A percentile compares a stretch with the other conserved stretches of the same genome.
Evolutionary conservation across 2,888 invertebrate species (phyloP).

Genomic region (Chironomus riparius): DNA sequence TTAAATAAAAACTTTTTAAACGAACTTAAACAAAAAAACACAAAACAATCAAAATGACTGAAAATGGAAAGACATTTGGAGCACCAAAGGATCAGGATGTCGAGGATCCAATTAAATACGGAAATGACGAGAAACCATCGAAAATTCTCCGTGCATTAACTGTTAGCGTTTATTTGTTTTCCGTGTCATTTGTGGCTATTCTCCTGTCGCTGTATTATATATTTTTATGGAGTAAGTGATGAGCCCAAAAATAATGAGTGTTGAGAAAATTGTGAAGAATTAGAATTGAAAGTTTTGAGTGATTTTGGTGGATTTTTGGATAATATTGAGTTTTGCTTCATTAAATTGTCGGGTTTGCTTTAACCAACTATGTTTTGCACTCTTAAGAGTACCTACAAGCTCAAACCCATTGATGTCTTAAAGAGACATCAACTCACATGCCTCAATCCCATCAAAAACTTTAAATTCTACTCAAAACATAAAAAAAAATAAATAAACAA

Average conservation of each 20-base stretch:
- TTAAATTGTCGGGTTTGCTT: no score
- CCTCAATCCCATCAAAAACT: no score
- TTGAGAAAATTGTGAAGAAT: no score
- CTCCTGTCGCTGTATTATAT: slow-evolving; percentile 90
- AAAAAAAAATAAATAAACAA: no score
- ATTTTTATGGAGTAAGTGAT: slow-evolving; percentile 61
- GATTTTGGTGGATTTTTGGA: not conserved
- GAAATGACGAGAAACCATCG: slow-evolving; percentile 7
- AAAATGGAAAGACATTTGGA: no score
- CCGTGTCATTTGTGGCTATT: slow-evolving; percentile 88
- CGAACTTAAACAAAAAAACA: not conserved
- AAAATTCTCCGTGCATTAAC: slow-evolving; percentile 59
- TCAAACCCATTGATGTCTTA: not conserved
- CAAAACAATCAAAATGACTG: not conserved
- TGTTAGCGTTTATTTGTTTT: slow-evolving; percentile 86
- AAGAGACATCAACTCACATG: not conserved
- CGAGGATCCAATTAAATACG: not conserved
- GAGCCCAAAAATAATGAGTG: no score
- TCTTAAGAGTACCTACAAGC: not conserved
- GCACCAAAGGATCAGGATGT: not conserved
- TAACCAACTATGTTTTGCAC: no score
- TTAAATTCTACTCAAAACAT: no score
- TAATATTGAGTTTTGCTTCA: no score
- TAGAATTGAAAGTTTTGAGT: no score
- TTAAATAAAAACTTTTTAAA: not conserved